Conservation (phyloP, 2,113 vertebrate species). For the Macquaria australasica region DNA sequence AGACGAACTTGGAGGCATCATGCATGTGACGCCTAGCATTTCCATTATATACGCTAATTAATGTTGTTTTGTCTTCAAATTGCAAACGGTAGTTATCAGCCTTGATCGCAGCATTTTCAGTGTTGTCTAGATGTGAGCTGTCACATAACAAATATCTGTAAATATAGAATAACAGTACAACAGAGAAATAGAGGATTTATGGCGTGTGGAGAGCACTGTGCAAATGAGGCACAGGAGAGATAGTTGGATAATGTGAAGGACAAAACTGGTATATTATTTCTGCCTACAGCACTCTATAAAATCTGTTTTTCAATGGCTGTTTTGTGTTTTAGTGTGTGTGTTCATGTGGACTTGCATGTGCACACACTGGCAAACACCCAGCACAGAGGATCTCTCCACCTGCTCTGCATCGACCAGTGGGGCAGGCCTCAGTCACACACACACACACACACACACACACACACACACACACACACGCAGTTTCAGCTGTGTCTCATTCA, state of each 20-base stretch:
- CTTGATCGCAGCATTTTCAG: constrained; percentile 79
- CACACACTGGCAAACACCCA: constrained; percentile 59
- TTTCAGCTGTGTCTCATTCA: constrained; percentile 68
- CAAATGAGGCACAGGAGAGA: constrained; percentile 78
- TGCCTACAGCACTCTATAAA: constrained; percentile 54
- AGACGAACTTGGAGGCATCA: constrained; percentile 63
- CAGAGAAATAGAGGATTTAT: constrained; percentile 71
- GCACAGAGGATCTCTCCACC: constrained; percentile 57
- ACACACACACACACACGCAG: constrained; percentile 15
- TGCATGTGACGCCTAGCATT: constrained; percentile 59
- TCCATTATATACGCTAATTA: constrained; percentile 78
- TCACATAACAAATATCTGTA: constrained; percentile 76
- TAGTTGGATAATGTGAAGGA: constrained; percentile 75
- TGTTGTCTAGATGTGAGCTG: constrained; percentile 77
- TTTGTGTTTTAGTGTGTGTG: constrained; percentile 9
- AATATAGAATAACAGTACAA: constrained; percentile 81
- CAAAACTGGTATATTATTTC: constrained; percentile 72
- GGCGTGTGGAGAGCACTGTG: constrained; percentile 49
- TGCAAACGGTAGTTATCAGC: constrained; percentile 72
- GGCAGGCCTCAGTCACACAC: constrained; percentile 44
- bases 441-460: constrained; percentile 16
- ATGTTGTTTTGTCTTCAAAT: constrained; percentile 81
- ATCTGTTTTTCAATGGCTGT: constrained; percentile 40
- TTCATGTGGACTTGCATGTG: constrained; percentile 8
- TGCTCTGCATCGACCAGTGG: constrained; percentile 63